Conservation (phyloP, 1,140 invertebrate species). For the Drosophila sp. region DNA sequence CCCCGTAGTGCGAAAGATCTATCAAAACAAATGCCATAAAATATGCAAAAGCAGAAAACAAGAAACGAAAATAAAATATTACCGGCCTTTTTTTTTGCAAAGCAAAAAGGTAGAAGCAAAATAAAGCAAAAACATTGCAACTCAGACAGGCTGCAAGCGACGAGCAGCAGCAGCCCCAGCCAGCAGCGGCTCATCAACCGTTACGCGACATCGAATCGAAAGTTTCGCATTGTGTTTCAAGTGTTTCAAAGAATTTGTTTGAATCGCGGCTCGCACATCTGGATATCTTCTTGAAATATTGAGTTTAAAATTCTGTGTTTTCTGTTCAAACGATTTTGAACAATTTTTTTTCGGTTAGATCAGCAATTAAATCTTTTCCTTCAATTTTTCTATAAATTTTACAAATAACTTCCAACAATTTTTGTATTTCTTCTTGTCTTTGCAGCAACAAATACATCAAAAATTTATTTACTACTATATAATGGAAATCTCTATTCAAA, state of each 20-base stretch:
- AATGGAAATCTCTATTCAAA: conserved; percentile 7
- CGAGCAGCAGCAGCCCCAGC: conserved; percentile 60
- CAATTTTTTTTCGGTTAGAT: conserved; percentile 1
- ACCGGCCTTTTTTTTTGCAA: conserved; percentile 12
- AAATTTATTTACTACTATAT: not conserved
- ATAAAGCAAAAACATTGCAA: conserved; percentile 38
- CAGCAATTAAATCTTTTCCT: not conserved
- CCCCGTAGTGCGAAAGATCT: conserved; percentile 47
- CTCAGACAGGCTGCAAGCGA: conserved; percentile 42
- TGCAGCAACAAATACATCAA: not conserved
- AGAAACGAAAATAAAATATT: conserved; percentile 24
- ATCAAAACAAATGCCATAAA: conserved; percentile 64
- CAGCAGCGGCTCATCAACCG: conserved; percentile 39
- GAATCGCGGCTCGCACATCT: not conserved
- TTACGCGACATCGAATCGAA: conserved; percentile 28
- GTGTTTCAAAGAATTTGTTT: not conserved
- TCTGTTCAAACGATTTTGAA: not conserved
- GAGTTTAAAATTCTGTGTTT: not conserved
- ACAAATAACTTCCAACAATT: not conserved
- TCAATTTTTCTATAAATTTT: not conserved
- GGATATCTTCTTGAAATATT: not conserved
- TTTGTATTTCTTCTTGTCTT: not conserved
- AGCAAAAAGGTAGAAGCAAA: conserved; percentile 12
- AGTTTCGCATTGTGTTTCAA: conserved; percentile 16
- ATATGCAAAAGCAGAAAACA: conserved; percentile 18